phyloP scores from a whole-genome alignment of 2,113 vertebrate genomes.

The Burhinus bistriatus region DNA sequence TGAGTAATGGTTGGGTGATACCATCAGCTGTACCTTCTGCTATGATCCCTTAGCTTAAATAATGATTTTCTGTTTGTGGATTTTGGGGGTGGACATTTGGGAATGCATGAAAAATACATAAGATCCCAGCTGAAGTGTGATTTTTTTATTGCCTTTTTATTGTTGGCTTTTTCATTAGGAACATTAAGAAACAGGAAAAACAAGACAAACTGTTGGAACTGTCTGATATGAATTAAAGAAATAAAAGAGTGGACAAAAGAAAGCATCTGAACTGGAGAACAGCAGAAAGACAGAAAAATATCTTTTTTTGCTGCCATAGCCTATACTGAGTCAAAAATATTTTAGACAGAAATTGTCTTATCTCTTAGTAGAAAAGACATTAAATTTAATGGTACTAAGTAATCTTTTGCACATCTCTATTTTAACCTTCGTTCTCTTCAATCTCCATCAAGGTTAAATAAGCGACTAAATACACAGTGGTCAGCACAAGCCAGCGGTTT shows the following conservation, averaged over 20 bases:
- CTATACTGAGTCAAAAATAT: not conserved
- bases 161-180: not conserved
- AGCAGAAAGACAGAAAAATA: not conserved
- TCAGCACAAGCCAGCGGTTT: not conserved
- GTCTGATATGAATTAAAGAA: not conserved
- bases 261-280: not conserved
- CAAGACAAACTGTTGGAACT: not conserved
- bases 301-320: not conserved
- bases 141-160: not conserved
- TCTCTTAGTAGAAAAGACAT: not conserved
- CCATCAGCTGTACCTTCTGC: not conserved
- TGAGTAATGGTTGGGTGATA: not conserved
- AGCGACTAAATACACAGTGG: rapidly evolving
- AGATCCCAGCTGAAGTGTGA: not conserved
- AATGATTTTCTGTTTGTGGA: not conserved
- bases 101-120: not conserved
- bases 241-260: not conserved
- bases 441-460: not conserved
- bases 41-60: not conserved
- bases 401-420: not conserved
- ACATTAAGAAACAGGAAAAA: not conserved
- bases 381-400: not conserved
- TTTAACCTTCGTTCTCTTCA: not conserved
- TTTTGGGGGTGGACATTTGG: not conserved
- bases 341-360: not conserved